Evolutionary conservation across 2,113 vertebrate species (phyloP), one percentile per base, ranked within the genome.

Genomic region (Numenius arquata): DNA sequence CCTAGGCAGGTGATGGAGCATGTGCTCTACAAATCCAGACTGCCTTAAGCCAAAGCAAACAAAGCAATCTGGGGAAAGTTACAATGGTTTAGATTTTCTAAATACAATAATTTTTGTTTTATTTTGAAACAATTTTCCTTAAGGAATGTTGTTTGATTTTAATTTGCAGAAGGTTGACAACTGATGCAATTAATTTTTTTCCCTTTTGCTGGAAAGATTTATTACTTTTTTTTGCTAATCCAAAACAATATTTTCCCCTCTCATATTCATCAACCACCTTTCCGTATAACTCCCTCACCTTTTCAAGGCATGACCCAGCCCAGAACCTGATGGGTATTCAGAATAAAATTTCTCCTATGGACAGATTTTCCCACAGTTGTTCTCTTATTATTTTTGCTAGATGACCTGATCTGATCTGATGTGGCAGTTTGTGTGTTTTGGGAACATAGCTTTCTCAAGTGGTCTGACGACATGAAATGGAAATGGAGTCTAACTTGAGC

Each of bases 51-150:
- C 87, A 90, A 86, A 88, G 55, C 50, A 93, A 92, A 86, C 55
- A 83, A 41, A 95, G 20, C 29, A 90, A 92, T 38, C 59, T 86
- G 68, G 53, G 32, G 25, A 87, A 86, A 84, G 68, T 84, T 70
- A 45, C 20, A 83, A 30, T 80, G 79, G 63, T 74, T 95, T 90
- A 58, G 34, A 62, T 88, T 93, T 92, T 89, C 41, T 23, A 90
- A 88, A 62, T 45, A 73, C 25, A 79, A 73, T 40, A 48, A 34
- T 40, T 75, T 89, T 71, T 52, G 40, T n/a, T 88, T 73, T 79
- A 58, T 92, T 96, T 93, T 93, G 63, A 83, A 90, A 77, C 47
- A n/a, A 19, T 80, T 90, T 94, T 92, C 79, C 79, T 74, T 70
- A 80, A 90, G 67, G 76, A 83, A 61, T 56, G 48, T 62, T 58